A percentile compares a stretch with the other conserved stretches of the same genome.
These are phyloP conservation scores for Listronotus oregonensis DNA, from an alignment of 1,140 invertebrate genomes.

Conservation along the genomic window DNA sequence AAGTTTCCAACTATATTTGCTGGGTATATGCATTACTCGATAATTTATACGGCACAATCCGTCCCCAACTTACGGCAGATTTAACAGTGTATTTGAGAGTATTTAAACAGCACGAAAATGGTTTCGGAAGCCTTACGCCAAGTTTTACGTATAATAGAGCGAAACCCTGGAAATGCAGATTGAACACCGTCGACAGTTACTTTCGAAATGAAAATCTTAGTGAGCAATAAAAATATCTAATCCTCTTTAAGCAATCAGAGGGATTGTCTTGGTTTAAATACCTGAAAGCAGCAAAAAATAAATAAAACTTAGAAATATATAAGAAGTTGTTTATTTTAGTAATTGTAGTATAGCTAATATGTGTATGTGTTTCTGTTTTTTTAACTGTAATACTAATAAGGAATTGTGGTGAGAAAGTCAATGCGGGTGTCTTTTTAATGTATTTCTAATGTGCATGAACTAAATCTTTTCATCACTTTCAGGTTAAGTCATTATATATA, in stretches of 20 bases:
- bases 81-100: slow-evolving; percentile 11
- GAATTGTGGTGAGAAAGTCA: no score
- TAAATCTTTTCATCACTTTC: no score
- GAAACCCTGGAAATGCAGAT: slow-evolving; percentile 41
- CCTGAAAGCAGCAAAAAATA: slow-evolving; percentile 1
- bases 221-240: slow-evolving; percentile 43
- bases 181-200: slow-evolving; percentile 28
- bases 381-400: no score
- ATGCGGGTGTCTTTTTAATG: no score
- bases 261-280: slow-evolving; percentile 8
- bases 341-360: no score
- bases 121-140: slow-evolving; percentile 43
- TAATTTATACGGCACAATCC: slow-evolving; percentile 7
- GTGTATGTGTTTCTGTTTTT: no score
- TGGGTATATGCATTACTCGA: neutral
- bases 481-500: no score
- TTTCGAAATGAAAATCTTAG: slow-evolving; percentile 31
- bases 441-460: no score
- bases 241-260: slow-evolving; percentile 16
- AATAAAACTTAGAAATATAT: neutral
- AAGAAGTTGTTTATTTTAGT: no score
- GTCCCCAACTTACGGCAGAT: slow-evolving; percentile 1
- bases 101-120: slow-evolving; percentile 40
- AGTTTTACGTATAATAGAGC: slow-evolving; percentile 42
- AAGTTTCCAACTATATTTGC: no score